phyloP scores from a whole-genome alignment of 2,888 invertebrate genomes.

The Gastrophysa polygoni region DNA sequence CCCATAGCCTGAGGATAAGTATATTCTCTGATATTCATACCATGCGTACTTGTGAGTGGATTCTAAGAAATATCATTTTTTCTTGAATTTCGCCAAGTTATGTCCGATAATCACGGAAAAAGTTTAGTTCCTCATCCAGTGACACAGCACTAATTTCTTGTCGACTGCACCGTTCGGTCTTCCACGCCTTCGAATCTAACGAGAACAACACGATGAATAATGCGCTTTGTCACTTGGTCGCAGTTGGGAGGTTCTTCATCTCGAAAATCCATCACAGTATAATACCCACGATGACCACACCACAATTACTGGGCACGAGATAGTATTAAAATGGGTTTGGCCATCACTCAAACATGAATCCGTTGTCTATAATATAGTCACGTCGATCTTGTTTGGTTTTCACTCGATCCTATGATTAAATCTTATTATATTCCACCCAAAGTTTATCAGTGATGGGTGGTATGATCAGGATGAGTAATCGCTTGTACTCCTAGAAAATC shows the following conservation, averaged over 20 bases:
- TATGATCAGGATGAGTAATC: too few species aligned
- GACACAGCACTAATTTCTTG: conserved; percentile 1
- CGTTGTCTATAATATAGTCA: neutral
- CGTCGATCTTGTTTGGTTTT: neutral
- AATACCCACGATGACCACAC: conserved; percentile 33
- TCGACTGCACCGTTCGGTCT: conserved; percentile 12
- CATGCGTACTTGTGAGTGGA: too few species aligned
- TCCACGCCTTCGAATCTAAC: conserved; percentile 44
- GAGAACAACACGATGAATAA: conserved; percentile 46
- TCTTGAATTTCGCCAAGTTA: neutral
- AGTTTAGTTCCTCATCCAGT: neutral
- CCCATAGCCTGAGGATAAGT: too few species aligned
- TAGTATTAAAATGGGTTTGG: neutral
- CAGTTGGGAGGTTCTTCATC: conserved; percentile 36
- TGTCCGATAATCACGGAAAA: neutral
- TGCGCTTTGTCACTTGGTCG: conserved; percentile 44
- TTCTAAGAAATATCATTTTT: too few species aligned
- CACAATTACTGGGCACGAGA: conserved; percentile 3
- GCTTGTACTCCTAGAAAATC: too few species aligned
- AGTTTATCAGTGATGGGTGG: too few species aligned
- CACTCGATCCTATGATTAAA: neutral
- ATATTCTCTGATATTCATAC: too few species aligned
- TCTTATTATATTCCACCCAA: too few species aligned
- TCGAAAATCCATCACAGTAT: conserved; percentile 34
- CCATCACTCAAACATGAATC: conserved; percentile 1